Evolutionary conservation across 2,113 vertebrate species (phyloP), one percentile per base, ranked within the genome.

Genomic region (Jacana jacana): DNA sequence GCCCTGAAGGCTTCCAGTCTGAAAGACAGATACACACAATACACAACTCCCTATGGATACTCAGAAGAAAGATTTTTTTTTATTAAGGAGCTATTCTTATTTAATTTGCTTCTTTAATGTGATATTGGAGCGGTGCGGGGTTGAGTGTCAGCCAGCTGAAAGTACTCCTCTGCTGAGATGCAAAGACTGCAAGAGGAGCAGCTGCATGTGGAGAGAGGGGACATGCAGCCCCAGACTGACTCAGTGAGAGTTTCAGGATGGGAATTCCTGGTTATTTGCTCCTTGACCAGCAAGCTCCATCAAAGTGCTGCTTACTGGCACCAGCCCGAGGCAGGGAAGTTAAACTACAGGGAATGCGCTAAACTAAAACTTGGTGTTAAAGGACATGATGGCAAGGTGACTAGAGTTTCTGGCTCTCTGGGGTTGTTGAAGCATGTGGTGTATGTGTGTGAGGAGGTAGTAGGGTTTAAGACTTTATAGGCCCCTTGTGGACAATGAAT

Each of bases 31-130:
- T 97, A 91, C 75, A 51, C 65, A 85, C 94, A 96, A 96, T 96
- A 95, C 91, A 90, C 71, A 95, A 81, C 71, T 96, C 96, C 87
- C 95, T 42, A 4, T 52, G 85, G 95, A 90, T 89, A 80, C 61
- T 75, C 0, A 0, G 70, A 94, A 84, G 88, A 96, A 93, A 91
- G 85, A 91, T 90, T 86, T 93, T 97, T 95, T 96, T 96, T 95
- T 94, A 96, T 95, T 96, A 96, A 96, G 95, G 95, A 96, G 80
- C 93, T 96, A 94, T 93, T 95, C 93, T 86, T 93, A 95, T 96
- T 96, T 96, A 96, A 97, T 96, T 96, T 95, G 48, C 68, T 95
- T 91, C 93, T 91, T 96, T 96, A 95, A 95, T 92, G 82, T 81
- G 86, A 93, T 96, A 93, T 92, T 94, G 95, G 86, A 96, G 58